These are phyloP conservation scores for Pica pica DNA, from an alignment of 2,113 vertebrate species.

Conservation along the genomic window DNA sequence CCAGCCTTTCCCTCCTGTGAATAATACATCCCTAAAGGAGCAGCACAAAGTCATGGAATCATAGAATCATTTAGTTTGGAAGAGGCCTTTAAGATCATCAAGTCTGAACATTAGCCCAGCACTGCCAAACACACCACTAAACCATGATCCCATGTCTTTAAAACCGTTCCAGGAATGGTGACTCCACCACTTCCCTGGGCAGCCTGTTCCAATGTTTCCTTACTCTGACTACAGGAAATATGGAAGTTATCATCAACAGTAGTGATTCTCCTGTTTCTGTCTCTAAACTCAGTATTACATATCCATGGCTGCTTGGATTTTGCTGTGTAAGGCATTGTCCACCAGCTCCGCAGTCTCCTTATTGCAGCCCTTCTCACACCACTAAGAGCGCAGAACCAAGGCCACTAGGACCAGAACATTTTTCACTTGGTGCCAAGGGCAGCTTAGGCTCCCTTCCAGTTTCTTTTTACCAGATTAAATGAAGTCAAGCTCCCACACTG, in stretches of 20 bases:
- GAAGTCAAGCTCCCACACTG: fast-evolving
- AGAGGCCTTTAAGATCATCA: not conserved
- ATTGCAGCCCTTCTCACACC: not conserved
- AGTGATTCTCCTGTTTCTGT: not conserved
- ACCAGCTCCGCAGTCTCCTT: not conserved
- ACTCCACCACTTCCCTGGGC: not conserved
- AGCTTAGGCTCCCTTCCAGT: too few relatives aligned
- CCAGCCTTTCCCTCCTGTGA: not conserved
- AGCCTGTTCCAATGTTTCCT: not conserved
- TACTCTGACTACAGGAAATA: not conserved
- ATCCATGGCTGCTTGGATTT: not conserved
- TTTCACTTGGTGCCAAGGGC: not conserved
- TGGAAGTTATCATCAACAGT: not conserved
- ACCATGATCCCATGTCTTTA: not conserved
- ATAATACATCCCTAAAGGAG: not conserved
- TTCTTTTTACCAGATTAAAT: not conserved
- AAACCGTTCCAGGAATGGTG: not conserved
- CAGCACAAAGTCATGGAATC: not conserved
- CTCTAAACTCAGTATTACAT: not conserved
- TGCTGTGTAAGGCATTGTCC: not conserved
- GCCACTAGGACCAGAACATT: not conserved
- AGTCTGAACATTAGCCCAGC: not conserved
- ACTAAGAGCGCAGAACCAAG: not conserved
- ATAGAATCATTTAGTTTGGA: not conserved
- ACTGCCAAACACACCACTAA: not conserved